A percentile compares a stretch with the other conserved stretches of the same genome.
Evolutionary conservation across 2,113 vertebrate species (phyloP).

Genomic region (Pontoporia blainvillei): DNA sequence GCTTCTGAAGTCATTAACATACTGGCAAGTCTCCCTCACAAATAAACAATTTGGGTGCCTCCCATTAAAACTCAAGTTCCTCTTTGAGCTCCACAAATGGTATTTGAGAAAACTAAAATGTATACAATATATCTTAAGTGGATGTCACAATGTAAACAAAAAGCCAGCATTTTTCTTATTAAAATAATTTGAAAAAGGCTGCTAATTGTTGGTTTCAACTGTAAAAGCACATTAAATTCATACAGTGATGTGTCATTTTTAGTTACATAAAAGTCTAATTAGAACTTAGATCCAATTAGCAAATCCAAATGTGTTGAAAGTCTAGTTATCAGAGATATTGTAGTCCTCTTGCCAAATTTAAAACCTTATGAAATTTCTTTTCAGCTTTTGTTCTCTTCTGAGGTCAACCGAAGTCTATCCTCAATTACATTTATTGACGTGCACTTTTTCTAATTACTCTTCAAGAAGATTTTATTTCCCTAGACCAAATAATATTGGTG

Average conservation of each 20-base stretch:
- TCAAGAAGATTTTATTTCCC: slow-evolving; percentile 35
- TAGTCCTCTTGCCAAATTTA: slow-evolving; percentile 64
- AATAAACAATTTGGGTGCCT: background rate
- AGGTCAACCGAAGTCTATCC: slow-evolving; percentile 65
- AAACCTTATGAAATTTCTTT: slow-evolving; percentile 68
- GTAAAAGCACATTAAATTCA: slow-evolving; percentile 75
- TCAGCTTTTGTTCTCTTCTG: slow-evolving; percentile 66
- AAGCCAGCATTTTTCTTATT: slow-evolving; percentile 45
- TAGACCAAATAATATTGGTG: background rate
- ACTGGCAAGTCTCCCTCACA: background rate
- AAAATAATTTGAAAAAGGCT: slow-evolving; percentile 52
- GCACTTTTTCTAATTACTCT: slow-evolving; percentile 65
- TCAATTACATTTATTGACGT: slow-evolving; percentile 64
- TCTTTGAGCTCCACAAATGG: background rate
- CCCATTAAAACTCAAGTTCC: background rate
- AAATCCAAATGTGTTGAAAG: slow-evolving; percentile 73
- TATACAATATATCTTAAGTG: background rate
- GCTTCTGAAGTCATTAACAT: slow-evolving; percentile 5
- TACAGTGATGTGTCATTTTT: slow-evolving; percentile 72
- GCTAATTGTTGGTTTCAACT: slow-evolving; percentile 62
- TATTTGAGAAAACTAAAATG: slow-evolving; percentile 30
- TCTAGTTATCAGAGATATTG: slow-evolving; percentile 75
- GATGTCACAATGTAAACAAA: slow-evolving; percentile 24
- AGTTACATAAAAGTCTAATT: slow-evolving; percentile 80
- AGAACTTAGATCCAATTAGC: slow-evolving; percentile 80